Base-by-base conservation (phyloP, 2,888 invertebrate genomes). In the Aphelenchoides bicaudatus region DNA sequence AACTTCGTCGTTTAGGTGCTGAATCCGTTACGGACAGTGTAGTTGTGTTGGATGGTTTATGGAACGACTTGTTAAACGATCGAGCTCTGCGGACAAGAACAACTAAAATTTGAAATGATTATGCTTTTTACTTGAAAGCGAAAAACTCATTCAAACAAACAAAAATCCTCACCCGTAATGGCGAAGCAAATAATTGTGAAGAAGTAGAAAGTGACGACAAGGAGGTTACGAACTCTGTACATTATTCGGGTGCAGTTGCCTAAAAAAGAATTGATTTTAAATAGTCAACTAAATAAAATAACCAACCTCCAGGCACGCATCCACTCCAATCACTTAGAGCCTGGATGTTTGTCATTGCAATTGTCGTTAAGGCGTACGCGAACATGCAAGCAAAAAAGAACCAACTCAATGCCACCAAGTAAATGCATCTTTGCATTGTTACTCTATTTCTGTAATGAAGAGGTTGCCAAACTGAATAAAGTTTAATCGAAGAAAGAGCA, bases 241-340 rank as follows among this genome's bases (percentile, higher is more conserved):
- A 68, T 69, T 27, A n/a, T n/a, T n/a, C n/a, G n/a, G n/a, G n/a
- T n/a, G n/a, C n/a, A n/a, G n/a, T n/a, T n/a, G n/a, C n/a, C n/a
- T n/a, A n/a, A n/a, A n/a, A n/a, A n/a, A n/a, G n/a, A n/a, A n/a
- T n/a, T n/a, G n/a, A n/a, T n/a, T n/a, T n/a, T n/a, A n/a, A n/a
- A n/a, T n/a, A n/a, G n/a, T n/a, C n/a, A n/a, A n/a, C n/a, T n/a
- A n/a, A n/a, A n/a, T n/a, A n/a, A n/a, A n/a, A n/a, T n/a, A n/a
- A n/a, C 16, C 74, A 75, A n/a, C 74, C 75, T 54, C 75, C 75
- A 46, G 68, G 58, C 59, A 69, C 68, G 54, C 75, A 75, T 4
- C 71, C 67, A 10, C 70, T 71, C 67, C 72, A 74, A 16, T 66
- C 65, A 43, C 71, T 72, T n/a, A 75, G 51, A 16, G 55, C 49